A percentile compares a stretch with the other conserved stretches of the same genome.
These are phyloP conservation scores for Drosophila nigricruria DNA, from an alignment of 2,888 invertebrate species.

Conservation along the genomic window DNA sequence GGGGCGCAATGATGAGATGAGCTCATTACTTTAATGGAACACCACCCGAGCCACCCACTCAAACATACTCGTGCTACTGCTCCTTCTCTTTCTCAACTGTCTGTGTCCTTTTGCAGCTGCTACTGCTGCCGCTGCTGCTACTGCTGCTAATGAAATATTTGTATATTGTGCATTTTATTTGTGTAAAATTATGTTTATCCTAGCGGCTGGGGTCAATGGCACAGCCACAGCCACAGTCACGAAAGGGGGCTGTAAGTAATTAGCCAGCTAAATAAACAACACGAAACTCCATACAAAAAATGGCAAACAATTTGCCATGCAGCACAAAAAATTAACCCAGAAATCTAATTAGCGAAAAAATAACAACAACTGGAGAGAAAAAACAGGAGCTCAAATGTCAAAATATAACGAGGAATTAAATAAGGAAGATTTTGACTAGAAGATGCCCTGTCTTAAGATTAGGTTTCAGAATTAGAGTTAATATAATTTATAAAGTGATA, in stretches of 20 bases:
- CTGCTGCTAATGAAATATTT: conserved; percentile 65
- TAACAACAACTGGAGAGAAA: conserved; percentile 11
- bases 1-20: conserved; percentile 65
- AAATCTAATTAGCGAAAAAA: conserved; percentile 77
- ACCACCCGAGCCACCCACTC: neutral
- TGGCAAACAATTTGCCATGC: conserved; percentile 53
- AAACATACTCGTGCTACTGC: neutral
- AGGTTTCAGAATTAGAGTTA: neutral
- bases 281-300: conserved; percentile 37
- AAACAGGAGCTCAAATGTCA: conserved; percentile 1
- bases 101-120: conserved; percentile 47
- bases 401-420: conserved; percentile 22
- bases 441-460: neutral
- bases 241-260: conserved; percentile 58
- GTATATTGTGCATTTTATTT: conserved; percentile 68
- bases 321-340: conserved; percentile 73
- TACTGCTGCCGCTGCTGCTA: conserved; percentile 37
- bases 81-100: neutral
- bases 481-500: neutral
- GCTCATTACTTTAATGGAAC: conserved; percentile 77
- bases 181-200: conserved; percentile 38
- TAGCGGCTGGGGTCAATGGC: conserved; percentile 45
- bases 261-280: conserved; percentile 66
- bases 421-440: conserved; percentile 1
- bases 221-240: conserved; percentile 22